Evolutionary conservation across 2,888 invertebrate species (phyloP).

Genomic region (Diaphora mendica): DNA sequence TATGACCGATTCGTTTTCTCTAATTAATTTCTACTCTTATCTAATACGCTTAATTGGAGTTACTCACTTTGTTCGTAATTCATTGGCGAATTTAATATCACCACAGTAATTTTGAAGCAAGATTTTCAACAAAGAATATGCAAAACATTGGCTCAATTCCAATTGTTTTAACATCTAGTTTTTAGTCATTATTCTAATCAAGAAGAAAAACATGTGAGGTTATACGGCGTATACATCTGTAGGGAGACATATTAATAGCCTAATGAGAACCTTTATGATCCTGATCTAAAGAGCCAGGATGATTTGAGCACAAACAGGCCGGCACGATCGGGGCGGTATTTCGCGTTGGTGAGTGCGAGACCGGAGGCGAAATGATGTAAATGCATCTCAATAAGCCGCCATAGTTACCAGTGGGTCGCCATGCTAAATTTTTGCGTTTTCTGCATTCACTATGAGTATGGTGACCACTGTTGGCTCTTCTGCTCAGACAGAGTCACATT

Average conservation of each 20-base stretch:
- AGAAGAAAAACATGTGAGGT: not conserved
- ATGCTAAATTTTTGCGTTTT: too few species aligned
- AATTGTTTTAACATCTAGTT: constrained; percentile 20
- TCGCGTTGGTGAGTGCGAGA: too few species aligned
- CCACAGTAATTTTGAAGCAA: constrained; percentile 46
- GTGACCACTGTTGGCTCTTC: too few species aligned
- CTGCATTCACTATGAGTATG: too few species aligned
- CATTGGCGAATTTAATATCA: constrained; percentile 61
- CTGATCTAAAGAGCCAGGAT: too few species aligned
- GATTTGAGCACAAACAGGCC: too few species aligned
- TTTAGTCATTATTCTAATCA: not conserved
- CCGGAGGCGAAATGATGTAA: too few species aligned
- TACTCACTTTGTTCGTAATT: constrained; percentile 66
- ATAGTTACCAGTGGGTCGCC: too few species aligned
- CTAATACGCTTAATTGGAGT: constrained; percentile 73
- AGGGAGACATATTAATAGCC: not conserved
- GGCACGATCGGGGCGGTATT: too few species aligned
- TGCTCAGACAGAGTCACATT: too few species aligned
- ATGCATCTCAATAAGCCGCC: too few species aligned
- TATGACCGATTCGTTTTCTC: constrained; percentile 68
- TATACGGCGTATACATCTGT: not conserved
- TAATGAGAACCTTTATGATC: not conserved
- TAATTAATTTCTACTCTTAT: constrained; percentile 78
- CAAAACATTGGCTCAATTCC: constrained; percentile 24
- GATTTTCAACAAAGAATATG: constrained; percentile 39